Percentiles rank a stretch among this genome's conserved stretches.
These are phyloP conservation scores for Formicarius rufipectus DNA, from an alignment of 2,113 vertebrate species.

Conservation along the genomic window DNA sequence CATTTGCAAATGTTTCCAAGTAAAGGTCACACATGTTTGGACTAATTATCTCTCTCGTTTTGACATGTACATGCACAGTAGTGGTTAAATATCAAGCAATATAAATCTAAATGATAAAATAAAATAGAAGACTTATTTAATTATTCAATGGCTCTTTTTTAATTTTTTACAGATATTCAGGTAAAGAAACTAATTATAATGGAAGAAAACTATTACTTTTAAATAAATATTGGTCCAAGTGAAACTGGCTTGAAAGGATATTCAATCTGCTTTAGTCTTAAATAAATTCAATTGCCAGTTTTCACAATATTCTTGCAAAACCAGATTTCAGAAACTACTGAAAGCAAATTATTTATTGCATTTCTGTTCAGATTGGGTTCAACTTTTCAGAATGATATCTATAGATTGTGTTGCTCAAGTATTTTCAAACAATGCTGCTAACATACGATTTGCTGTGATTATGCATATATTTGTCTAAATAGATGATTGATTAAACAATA, in stretches of 20 bases:
- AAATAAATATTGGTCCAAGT: background rate
- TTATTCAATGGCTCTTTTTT: slow-evolving; percentile 21
- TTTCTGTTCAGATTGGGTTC: background rate
- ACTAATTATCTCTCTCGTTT: slow-evolving; percentile 67
- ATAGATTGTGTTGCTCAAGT: background rate
- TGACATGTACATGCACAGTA: slow-evolving; percentile 40
- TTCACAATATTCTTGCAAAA: background rate
- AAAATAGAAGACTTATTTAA: background rate
- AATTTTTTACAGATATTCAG: background rate
- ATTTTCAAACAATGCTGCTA: background rate
- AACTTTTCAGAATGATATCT: background rate
- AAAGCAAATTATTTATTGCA: background rate
- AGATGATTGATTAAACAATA: background rate
- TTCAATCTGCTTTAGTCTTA: background rate
- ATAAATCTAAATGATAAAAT: slow-evolving; percentile 48
- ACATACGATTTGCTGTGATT: background rate
- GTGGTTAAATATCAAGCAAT: background rate
- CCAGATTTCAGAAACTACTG: background rate
- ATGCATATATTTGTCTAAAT: background rate
- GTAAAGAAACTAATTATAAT: background rate
- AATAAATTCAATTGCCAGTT: background rate
- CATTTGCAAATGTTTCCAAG: slow-evolving; percentile 49
- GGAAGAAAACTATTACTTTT: background rate
- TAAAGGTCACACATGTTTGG: slow-evolving; percentile 46
- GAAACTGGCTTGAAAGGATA: background rate